phyloP scores from a whole-genome alignment of 2,888 invertebrate genomes.

The Pseudanteris insignis region DNA sequence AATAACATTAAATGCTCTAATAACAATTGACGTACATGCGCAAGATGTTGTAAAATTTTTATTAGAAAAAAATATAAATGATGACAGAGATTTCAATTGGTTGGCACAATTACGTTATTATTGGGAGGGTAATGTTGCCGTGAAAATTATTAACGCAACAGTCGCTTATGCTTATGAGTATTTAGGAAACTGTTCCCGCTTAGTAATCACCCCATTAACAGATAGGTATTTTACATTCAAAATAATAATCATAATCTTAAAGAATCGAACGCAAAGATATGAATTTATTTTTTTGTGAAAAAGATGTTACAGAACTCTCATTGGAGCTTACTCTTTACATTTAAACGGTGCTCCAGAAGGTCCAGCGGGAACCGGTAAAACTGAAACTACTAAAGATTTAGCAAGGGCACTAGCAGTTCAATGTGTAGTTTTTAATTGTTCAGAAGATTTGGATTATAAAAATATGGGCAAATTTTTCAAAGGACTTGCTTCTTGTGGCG shows the following conservation, averaged over 20 bases:
- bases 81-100: constrained; percentile 86
- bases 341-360: constrained; percentile 87
- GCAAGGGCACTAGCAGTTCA: constrained; percentile 92
- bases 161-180: constrained; percentile 86
- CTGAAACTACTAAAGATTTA: constrained; percentile 91
- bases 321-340: constrained; percentile 85
- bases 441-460: constrained; percentile 85
- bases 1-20: constrained; percentile 82
- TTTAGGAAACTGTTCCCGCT: constrained; percentile 80
- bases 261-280: no score
- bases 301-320: constrained; percentile 80
- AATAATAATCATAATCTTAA: no score
- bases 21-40: constrained; percentile 87
- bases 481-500: constrained; percentile 83
- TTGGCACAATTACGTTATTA: constrained; percentile 84
- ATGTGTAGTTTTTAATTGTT: constrained; percentile 88
- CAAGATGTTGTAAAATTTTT: constrained; percentile 81
- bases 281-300: no score
- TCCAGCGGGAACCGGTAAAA: constrained; percentile 89
- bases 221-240: constrained; percentile 71
- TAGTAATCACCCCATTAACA: constrained; percentile 80
- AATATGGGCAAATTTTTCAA: constrained; percentile 89
- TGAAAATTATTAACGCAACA: constrained; percentile 82
- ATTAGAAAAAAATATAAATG: constrained; percentile 72
- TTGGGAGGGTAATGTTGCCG: constrained; percentile 75